These are phyloP conservation scores for Clarias fuscus DNA, from an alignment of 2,797 vertebrate species.

Conservation along the genomic window DNA sequence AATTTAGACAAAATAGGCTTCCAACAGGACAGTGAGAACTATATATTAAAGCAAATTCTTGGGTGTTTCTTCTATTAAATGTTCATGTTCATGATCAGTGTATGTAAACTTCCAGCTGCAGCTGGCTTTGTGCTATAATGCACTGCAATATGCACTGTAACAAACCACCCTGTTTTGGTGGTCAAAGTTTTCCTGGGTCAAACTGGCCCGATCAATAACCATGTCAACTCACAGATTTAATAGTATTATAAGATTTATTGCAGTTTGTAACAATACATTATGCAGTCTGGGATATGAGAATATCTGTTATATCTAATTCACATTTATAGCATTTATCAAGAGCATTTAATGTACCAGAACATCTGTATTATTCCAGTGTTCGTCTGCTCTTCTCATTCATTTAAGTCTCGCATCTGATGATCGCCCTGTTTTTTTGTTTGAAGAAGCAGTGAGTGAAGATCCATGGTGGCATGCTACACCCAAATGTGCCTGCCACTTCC, in stretches of 20 bases:
- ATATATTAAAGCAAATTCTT: too few relatives aligned
- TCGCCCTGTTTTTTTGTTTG: neutral
- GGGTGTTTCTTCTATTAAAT: too few relatives aligned
- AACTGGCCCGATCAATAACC: neutral
- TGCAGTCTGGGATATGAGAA: neutral
- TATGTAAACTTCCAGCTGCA: too few relatives aligned
- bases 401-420: neutral
- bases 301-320: neutral
- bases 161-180: neutral
- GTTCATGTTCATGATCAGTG: too few relatives aligned
- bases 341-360: neutral
- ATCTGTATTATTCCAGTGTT: slow-evolving; percentile 23
- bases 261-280: neutral
- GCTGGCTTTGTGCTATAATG: neutral
- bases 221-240: neutral
- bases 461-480: slow-evolving; percentile 16
- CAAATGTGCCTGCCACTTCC: slow-evolving; percentile 38
- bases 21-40: too few relatives aligned
- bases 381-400: neutral
- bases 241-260: neutral
- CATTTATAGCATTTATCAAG: neutral
- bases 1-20: too few relatives aligned
- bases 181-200: neutral
- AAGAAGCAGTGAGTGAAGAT: slow-evolving; percentile 27
- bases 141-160: neutral